Evolutionary conservation across 2,797 vertebrate genomes (phyloP).

Genomic region (Eptatretus atami): DNA sequence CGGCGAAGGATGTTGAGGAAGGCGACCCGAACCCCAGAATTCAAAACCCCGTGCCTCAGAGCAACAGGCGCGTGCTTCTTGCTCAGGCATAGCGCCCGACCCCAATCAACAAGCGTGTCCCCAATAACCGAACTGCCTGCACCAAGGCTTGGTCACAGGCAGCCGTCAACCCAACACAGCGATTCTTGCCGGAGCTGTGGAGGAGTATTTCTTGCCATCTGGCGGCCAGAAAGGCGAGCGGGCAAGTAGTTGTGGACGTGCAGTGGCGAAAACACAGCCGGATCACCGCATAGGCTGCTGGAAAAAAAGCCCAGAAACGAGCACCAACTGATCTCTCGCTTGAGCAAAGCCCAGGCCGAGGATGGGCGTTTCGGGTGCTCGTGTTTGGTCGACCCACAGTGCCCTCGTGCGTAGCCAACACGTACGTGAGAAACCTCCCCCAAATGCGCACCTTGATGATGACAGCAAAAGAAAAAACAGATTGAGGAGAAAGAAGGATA

Average conservation of each 20-base stretch:
- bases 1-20: slow-evolving; percentile 54
- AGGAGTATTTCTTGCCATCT: slow-evolving; percentile 42
- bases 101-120: slow-evolving; percentile 29
- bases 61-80: slow-evolving; percentile 22
- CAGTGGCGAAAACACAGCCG: slow-evolving; percentile 29
- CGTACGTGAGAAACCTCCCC: slow-evolving; percentile 35
- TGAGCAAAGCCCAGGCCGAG: slow-evolving; percentile 27
- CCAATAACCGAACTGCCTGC: slow-evolving; percentile 20
- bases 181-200: slow-evolving; percentile 20
- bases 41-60: slow-evolving; percentile 16
- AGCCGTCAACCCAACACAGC: slow-evolving; percentile 18
- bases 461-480: not conserved
- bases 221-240: slow-evolving; percentile 32
- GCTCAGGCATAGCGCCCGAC: slow-evolving; percentile 35
- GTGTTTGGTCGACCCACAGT: slow-evolving; percentile 18
- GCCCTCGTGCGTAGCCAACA: slow-evolving; percentile 29
- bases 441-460: slow-evolving; percentile 41
- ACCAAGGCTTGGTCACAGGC: slow-evolving; percentile 27
- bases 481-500: no score
- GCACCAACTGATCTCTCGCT: slow-evolving; percentile 47
- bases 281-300: slow-evolving; percentile 22
- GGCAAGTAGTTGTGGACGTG: slow-evolving; percentile 57
- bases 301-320: slow-evolving; percentile 51
- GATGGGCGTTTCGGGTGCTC: slow-evolving; percentile 45
- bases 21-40: slow-evolving; percentile 23